Percentiles rank a stretch among this genome's conserved stretches.
Evolutionary conservation across 2,888 invertebrate genomes (phyloP).

Genomic region (Esperia sulphurella): DNA sequence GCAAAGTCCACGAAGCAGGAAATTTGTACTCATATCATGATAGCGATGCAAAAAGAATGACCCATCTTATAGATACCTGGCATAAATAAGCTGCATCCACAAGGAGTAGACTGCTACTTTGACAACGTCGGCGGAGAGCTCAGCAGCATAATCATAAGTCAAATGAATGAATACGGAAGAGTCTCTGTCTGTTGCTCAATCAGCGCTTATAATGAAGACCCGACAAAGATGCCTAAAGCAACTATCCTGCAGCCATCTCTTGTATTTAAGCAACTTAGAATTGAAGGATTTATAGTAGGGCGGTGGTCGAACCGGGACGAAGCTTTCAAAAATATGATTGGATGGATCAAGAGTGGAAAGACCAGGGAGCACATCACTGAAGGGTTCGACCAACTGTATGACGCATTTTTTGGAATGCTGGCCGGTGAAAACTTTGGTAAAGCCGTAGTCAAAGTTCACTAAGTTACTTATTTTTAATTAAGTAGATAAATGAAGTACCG

Average conservation of each 20-base stretch:
- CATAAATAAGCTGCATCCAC: constrained; percentile 75
- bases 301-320: constrained; percentile 77
- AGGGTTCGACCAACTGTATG: constrained; percentile 84
- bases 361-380: constrained; percentile 82
- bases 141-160: constrained; percentile 75
- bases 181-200: constrained; percentile 49
- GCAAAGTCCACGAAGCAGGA: no score
- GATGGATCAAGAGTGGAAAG: constrained; percentile 83
- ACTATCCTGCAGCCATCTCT: constrained; percentile 74
- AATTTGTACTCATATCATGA: no score
- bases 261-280: constrained; percentile 76
- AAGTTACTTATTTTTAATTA: no score
- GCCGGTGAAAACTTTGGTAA: constrained; percentile 83
- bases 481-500: no score
- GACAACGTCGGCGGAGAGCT: constrained; percentile 87
- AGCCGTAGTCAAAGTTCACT: constrained; percentile 80
- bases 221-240: constrained; percentile 37
- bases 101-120: constrained; percentile 87
- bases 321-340: constrained; percentile 75
- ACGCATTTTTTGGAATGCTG: constrained; percentile 82
- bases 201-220: constrained; percentile 50
- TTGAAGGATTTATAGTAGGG: constrained; percentile 80
- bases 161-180: constrained; percentile 74
- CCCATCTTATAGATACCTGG: no score
- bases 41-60: no score